Percentiles rank a stretch among this genome's conserved stretches.
These are phyloP conservation scores for Augochlorella aurata DNA, from an alignment of 2,888 invertebrate genomes.

Conservation along the genomic window DNA sequence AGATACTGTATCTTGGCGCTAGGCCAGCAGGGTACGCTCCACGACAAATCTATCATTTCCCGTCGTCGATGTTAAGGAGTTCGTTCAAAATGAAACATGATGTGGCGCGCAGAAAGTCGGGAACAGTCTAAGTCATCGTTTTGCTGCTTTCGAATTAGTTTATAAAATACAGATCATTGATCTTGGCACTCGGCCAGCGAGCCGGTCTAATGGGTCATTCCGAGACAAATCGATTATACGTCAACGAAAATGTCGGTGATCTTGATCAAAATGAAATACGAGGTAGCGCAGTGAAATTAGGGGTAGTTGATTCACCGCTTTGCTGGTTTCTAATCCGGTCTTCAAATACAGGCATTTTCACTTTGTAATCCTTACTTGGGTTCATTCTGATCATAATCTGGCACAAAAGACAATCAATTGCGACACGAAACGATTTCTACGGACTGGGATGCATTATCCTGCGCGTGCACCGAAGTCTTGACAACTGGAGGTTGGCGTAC, in stretches of 20 bases:
- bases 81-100: neutral
- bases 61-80: neutral
- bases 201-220: neutral
- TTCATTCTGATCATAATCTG: no score
- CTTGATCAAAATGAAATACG: neutral
- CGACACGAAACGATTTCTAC: no score
- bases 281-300: neutral
- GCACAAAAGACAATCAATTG: no score
- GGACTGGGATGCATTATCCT: no score
- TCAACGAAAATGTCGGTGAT: neutral
- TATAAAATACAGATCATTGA: neutral
- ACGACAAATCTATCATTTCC: neutral
- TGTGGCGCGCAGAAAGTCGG: neutral
- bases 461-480: no score
- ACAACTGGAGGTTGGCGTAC: no score
- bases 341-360: no score
- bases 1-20: neutral
- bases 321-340: neutral
- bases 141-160: neutral
- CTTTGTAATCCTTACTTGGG: no score
- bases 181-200: neutral
- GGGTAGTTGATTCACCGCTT: neutral
- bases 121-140: neutral
- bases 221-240: neutral
- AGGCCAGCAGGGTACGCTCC: neutral